phyloP scores from a whole-genome alignment of 2,888 invertebrate genomes.

The Kuschelorhynchus macadamiae region DNA sequence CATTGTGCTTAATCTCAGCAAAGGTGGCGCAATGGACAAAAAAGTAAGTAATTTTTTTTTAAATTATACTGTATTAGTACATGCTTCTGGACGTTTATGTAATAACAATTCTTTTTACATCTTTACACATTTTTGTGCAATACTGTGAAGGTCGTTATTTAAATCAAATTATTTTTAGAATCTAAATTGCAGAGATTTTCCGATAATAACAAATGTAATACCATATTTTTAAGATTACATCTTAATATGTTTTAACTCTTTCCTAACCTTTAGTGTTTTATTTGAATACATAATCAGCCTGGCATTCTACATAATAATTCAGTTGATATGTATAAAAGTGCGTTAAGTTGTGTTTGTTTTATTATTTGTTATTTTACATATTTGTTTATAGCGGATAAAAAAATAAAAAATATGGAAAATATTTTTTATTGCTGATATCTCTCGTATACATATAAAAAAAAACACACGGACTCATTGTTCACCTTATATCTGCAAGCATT shows the following conservation, averaged over 20 bases:
- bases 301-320: conserved; percentile 4
- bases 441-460: too few relatives aligned
- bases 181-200: background rate
- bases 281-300: background rate
- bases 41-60: conserved; percentile 38
- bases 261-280: too few relatives aligned
- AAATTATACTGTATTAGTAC: background rate
- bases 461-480: too few relatives aligned
- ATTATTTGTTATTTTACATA: background rate
- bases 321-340: too few relatives aligned
- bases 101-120: conserved; percentile 5
- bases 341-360: background rate
- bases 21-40: conserved; percentile 30
- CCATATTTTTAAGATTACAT: background rate
- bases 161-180: conserved; percentile 6
- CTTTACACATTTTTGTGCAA: conserved; percentile 10
- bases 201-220: background rate
- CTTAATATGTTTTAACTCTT: too few relatives aligned
- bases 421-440: too few relatives aligned
- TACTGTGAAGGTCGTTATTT: conserved; percentile 21
- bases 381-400: too few relatives aligned
- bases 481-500: too few relatives aligned
- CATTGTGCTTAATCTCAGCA: conserved; percentile 32
- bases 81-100: background rate
- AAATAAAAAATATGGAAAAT: too few relatives aligned